phyloP scores from a whole-genome alignment of 1,140 invertebrate species.

The Philopotamus ludificatus region DNA sequence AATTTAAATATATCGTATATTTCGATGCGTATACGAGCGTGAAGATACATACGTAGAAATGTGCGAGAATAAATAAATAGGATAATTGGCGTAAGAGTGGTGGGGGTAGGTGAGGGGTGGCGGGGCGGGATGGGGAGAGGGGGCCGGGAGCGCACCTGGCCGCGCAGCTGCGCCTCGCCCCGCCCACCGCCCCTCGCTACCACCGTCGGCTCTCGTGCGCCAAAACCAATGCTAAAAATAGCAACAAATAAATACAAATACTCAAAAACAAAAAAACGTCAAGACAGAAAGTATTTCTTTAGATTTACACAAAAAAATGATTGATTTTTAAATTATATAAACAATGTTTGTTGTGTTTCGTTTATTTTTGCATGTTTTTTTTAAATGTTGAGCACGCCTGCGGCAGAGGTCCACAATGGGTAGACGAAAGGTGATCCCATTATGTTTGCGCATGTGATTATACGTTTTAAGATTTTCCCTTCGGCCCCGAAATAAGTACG shows the following conservation, averaged over 20 bases:
- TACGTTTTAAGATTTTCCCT: slow-evolving; percentile 27
- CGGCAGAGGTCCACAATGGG: too few species aligned
- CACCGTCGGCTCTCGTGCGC: too few species aligned
- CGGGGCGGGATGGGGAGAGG: slow-evolving; percentile 6
- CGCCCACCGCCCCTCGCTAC: slow-evolving; percentile 9
- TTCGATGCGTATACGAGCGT: background rate
- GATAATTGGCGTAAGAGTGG: background rate
- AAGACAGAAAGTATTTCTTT: background rate
- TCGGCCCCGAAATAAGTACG: slow-evolving; percentile 4
- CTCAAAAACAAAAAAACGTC: background rate
- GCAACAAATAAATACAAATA: background rate
- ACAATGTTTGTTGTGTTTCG: too few species aligned
- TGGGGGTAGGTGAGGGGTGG: background rate
- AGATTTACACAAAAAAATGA: background rate
- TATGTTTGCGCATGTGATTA: slow-evolving; percentile 33
- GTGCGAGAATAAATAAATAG: slow-evolving; percentile 15
- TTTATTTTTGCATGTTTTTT: too few species aligned
- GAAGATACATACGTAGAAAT: background rate
- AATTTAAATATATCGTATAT: too few species aligned
- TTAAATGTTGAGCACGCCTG: too few species aligned
- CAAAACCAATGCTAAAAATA: background rate
- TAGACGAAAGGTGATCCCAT: slow-evolving; percentile 27
- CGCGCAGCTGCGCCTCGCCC: slow-evolving; percentile 35
- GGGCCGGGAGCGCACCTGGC: slow-evolving; percentile 28
- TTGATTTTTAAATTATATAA: too few species aligned